phyloP scores from a whole-genome alignment of 2,797 vertebrate genomes.

The Pangasius sanitwongsei region DNA sequence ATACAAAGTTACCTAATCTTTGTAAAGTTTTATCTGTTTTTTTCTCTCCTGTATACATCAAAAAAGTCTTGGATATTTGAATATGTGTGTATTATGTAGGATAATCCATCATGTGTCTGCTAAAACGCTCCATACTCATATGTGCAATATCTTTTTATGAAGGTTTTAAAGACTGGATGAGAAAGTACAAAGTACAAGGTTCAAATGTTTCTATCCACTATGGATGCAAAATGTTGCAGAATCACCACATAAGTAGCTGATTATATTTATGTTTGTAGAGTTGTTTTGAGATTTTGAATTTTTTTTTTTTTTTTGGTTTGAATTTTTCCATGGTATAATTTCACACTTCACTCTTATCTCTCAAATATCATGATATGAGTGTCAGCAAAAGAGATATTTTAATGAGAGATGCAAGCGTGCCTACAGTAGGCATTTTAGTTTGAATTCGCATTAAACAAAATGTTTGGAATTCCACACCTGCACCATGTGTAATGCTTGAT shows the following conservation, averaged over 20 bases:
- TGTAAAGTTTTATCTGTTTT: slow-evolving; percentile 35
- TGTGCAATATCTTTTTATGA: background rate
- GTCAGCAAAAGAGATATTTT: background rate
- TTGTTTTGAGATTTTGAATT: background rate
- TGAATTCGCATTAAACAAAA: background rate
- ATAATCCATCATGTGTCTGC: slow-evolving; percentile 5
- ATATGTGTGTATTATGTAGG: slow-evolving; percentile 16
- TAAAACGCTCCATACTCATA: background rate
- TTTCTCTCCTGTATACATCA: slow-evolving; percentile 3
- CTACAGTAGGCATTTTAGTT: slow-evolving; percentile 6
- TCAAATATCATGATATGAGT: background rate
- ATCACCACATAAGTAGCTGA: background rate
- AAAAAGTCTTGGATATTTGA: slow-evolving; percentile 24
- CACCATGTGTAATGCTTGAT: background rate
- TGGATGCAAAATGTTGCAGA: background rate
- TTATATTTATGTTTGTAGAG: too few relatives aligned
- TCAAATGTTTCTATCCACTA: background rate
- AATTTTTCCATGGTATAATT: background rate
- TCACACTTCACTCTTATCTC: background rate
- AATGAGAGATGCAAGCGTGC: background rate
- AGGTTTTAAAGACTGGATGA: background rate
- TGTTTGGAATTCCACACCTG: background rate
- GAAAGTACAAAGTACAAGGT: background rate
- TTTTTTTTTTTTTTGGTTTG: too few relatives aligned
- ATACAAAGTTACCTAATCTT: slow-evolving; percentile 33